Conservation (phyloP, 2,888 invertebrate species). For the Furcula furcula region DNA sequence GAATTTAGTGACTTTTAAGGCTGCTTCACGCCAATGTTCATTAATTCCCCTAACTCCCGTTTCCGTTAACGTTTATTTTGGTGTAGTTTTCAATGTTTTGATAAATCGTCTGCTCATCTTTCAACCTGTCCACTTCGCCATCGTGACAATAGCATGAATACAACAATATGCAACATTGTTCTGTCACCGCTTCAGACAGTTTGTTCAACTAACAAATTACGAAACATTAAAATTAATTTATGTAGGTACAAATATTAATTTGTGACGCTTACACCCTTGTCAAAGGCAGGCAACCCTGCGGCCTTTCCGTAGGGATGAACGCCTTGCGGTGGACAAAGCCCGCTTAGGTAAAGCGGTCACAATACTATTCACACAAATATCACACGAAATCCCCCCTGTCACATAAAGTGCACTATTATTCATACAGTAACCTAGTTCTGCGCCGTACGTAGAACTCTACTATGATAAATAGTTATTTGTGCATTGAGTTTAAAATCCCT, state of each 20-base stretch:
- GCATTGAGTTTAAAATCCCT: no score
- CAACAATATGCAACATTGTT: conserved; percentile 3
- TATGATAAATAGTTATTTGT: conserved; percentile 65
- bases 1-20: no score
- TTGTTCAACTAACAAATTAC: conserved; percentile 25
- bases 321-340: conserved; percentile 58
- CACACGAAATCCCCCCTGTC: conserved; percentile 59
- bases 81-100: no score
- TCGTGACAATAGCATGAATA: background rate
- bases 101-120: no score
- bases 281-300: conserved; percentile 38
- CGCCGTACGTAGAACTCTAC: conserved; percentile 53
- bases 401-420: conserved; percentile 70
- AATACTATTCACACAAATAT: conserved; percentile 59
- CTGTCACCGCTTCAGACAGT: conserved; percentile 15
- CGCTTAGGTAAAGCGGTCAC: conserved; percentile 27
- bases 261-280: conserved; percentile 50
- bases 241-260: conserved; percentile 46
- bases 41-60: no score
- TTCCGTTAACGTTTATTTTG: no score
- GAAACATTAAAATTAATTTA: conserved; percentile 40
- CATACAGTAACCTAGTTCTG: conserved; percentile 52
- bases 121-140: no score
- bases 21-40: no score
- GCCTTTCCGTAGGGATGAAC: conserved; percentile 40